These are phyloP conservation scores for Mohoua ochrocephala DNA, from an alignment of 2,113 vertebrate genomes.

Conservation along the genomic window DNA sequence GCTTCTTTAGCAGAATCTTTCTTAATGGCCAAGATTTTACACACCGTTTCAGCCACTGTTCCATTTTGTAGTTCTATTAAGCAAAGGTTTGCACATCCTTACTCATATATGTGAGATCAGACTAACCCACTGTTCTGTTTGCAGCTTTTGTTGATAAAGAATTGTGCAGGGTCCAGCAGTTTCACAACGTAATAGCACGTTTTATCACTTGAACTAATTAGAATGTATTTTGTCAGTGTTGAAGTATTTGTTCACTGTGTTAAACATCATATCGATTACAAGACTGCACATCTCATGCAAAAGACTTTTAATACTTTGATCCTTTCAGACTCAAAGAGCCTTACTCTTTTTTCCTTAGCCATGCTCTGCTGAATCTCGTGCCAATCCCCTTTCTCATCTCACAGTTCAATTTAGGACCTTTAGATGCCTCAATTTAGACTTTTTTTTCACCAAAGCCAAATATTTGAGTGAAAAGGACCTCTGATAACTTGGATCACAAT, in stretches of 20 bases:
- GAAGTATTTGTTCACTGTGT: slow-evolving; percentile 22
- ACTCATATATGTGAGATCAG: not conserved
- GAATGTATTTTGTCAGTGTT: not conserved
- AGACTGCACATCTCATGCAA: not conserved
- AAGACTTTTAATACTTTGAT: slow-evolving; percentile 9
- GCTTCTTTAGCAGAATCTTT: not conserved
- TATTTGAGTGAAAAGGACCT: not conserved
- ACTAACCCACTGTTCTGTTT: not conserved
- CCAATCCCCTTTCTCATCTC: not conserved
- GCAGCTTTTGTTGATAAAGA: not conserved
- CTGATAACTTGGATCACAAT: not conserved
- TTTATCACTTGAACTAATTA: slow-evolving; percentile 31
- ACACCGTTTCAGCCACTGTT: not conserved
- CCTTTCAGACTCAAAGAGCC: not conserved
- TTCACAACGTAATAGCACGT: not conserved
- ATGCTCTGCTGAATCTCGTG: not conserved
- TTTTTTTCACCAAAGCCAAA: not conserved
- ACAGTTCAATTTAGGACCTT: not conserved
- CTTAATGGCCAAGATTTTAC: not conserved
- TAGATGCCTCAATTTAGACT: not conserved
- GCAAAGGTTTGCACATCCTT: not conserved
- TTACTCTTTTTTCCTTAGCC: not conserved
- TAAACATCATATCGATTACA: not conserved
- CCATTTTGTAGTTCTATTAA: not conserved
- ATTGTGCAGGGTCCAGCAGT: not conserved